phyloP scores from a whole-genome alignment of 2,113 vertebrate genomes.

The Microtus richardsoni region DNA sequence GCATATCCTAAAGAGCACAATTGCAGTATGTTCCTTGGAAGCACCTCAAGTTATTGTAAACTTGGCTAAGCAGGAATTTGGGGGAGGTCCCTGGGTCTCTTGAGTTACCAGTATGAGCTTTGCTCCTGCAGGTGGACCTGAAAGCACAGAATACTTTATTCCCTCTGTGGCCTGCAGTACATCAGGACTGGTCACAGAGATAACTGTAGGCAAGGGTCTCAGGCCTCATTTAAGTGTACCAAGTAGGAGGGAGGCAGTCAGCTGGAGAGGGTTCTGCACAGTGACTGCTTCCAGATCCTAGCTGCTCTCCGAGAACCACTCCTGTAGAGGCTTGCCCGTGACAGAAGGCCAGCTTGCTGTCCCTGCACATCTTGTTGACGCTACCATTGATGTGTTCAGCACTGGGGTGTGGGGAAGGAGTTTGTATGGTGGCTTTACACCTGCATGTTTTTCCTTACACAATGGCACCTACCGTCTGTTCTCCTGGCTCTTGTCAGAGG shows the following conservation, averaged over 20 bases:
- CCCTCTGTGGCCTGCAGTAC: neutral
- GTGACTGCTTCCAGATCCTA: neutral
- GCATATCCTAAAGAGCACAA: neutral
- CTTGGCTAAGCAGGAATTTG: neutral
- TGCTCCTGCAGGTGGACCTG: neutral
- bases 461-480: neutral
- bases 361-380: neutral
- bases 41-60: neutral
- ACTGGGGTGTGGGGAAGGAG: too few relatives aligned
- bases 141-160: too few relatives aligned
- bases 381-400: neutral
- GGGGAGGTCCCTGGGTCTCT: neutral
- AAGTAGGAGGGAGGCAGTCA: neutral
- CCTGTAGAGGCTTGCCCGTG: neutral
- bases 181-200: neutral
- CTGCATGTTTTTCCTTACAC: too few relatives aligned
- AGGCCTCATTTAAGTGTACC: neutral
- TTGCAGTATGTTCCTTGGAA: neutral
- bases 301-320: neutral
- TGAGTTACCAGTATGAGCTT: neutral
- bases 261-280: neutral
- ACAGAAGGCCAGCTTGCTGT: neutral
- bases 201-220: neutral
- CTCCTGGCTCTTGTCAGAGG: neutral
- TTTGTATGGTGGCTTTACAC: rapidly evolving